Base-by-base conservation (phyloP, 2,888 invertebrate genomes). In the Micropterix aruncella region DNA sequence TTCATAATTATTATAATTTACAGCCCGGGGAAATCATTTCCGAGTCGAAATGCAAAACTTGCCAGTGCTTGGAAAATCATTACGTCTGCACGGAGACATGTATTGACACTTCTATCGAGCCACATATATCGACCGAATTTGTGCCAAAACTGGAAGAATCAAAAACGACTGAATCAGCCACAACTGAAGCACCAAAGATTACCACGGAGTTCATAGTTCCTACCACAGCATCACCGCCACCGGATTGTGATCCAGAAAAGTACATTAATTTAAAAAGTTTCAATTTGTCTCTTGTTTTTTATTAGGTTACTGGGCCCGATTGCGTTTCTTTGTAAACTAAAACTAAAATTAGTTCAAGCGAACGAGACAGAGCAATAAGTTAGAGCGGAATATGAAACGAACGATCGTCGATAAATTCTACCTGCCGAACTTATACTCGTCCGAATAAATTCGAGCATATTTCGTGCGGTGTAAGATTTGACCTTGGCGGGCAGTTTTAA, bases 11-110 rank as follows among this genome's bases (percentile, higher is more conserved):
- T n/a, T n/a, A n/a, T n/a, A n/a, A n/a, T 47, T 57, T 60, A 7
- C 60, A 80, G 70, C 81, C 85, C 0, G 79, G 81, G 40, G 69
- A 71, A 44, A 65, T 75, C 2, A 55, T 69, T 16, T 54, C 63
- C 39, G 73, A 74, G 53, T 65, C 66, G 1, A 68, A 71, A 2
- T 80, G 79, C 52, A 73, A 76, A 53, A 60, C 70, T 1, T 85
- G 85, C 51, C 83, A 83, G 50, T 86, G 86, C 53, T 63, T 80
- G 12, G 73, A 79, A 50, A 83, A 84, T 57, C 66, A 68, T 15
- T 78, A 77, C 47, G 63, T 70, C 1, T 85, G 84, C 53, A 71
- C 74, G 48, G 57, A 61, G 38, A 60, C 53, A 2, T 74, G 74
- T 45, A 18, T 19, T 1, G 48, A 49, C 12, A 51, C 51, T 39